A percentile compares a stretch with the other conserved stretches of the same genome.
These are phyloP conservation scores for Picathartes gymnocephalus DNA, from an alignment of 2,113 vertebrate genomes.

Conservation along the genomic window DNA sequence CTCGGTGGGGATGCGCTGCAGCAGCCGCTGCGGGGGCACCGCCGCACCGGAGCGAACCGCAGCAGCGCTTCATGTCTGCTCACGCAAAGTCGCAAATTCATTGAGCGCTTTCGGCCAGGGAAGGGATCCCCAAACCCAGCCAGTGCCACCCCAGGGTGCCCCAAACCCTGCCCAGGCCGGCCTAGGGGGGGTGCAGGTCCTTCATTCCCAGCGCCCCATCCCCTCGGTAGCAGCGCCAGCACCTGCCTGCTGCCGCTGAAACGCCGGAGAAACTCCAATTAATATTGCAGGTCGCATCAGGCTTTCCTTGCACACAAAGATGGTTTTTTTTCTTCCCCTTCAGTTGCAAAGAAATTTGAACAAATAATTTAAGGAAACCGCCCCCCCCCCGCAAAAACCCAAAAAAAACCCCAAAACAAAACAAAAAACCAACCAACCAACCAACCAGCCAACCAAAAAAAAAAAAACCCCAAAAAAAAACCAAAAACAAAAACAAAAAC, in stretches of 20 bases:
- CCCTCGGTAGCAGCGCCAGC: rapidly evolving
- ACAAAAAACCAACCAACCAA: too few relatives aligned
- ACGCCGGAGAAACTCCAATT: background rate
- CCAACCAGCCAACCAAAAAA: too few relatives aligned
- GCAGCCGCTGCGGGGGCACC: background rate
- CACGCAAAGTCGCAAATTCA: rapidly evolving
- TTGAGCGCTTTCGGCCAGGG: background rate
- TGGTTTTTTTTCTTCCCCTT: background rate
- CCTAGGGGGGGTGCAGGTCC: background rate
- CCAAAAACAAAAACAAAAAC: too few relatives aligned
- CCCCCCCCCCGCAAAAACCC: too few relatives aligned
- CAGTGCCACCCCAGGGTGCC: background rate
- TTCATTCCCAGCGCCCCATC: rapidly evolving
- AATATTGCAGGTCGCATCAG: background rate
- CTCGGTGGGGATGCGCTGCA: background rate
- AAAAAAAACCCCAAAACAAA: too few relatives aligned
- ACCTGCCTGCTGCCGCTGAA: background rate
- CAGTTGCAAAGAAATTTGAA: background rate
- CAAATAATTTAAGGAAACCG: background rate
- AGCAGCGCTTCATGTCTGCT: background rate
- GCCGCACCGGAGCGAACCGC: background rate
- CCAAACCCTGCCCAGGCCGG: background rate
- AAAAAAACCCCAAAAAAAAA: too few relatives aligned
- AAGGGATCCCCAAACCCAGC: rapidly evolving
- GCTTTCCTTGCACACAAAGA: background rate